Base-by-base conservation (phyloP, 2,888 invertebrate species). In the Eremobia ochroleuca region DNA sequence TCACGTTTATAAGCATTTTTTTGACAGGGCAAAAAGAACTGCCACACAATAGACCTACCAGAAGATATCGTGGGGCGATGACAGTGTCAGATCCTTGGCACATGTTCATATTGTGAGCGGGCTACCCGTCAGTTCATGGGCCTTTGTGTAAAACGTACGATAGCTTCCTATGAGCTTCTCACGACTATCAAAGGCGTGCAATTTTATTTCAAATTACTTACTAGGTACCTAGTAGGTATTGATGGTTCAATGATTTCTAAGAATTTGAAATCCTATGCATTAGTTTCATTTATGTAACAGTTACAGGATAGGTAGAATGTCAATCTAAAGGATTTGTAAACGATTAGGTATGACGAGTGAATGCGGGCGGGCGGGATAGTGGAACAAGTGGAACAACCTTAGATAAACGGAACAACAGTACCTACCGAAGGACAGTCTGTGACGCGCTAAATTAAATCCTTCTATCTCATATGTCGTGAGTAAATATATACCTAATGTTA, bases 241-340 rank as follows among this genome's bases (percentile, higher is more conserved):
- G n/a, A 62, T 8, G 28, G 58, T 6, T 58, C 28, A 58, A 28
- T 6, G 58, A 25, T 62, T 62, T 62, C 2, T 37, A 62, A 37
- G 8, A 55, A n/a, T 21, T 40, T 28, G n/a, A 18, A 49, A 49
- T 67, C 49, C 1, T 9, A 34, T 8, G 40, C 40, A 21, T 40
- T 18, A 1, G 11, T 61, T 70, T 28, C 1, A 61, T 40, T 28
- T 59, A 59, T 40, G 15, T 59, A 15, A 40, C 15, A 15, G 9
- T 58, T 43, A 40, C 40, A 59, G 28, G 59, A 40, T 69, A 25
- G 34, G 25, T 34, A 31, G 5, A 43, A 18, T 25, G 11, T 28
- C 21, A 28, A 37, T 28, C n/a, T 18, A 52, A 21, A 43, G 73
- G 34, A 55, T 64, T 64, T 34, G n/a, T 62, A 18, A 73, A 73